phyloP scores from a whole-genome alignment of 1,140 invertebrate genomes.

The Cydia fagiglandana region DNA sequence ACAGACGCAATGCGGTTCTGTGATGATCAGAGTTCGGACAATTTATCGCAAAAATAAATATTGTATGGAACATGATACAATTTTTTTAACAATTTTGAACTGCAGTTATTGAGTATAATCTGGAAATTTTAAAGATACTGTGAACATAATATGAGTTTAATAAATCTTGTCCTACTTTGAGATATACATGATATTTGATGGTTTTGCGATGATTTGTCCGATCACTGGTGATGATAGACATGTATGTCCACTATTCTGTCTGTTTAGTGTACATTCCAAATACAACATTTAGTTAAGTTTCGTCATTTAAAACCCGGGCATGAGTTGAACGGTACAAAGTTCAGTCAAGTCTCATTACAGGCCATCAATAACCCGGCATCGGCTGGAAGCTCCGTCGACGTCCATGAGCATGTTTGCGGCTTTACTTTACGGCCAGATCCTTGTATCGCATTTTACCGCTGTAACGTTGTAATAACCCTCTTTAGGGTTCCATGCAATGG shows the following conservation, averaged over 20 bases:
- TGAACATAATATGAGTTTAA: too few species aligned
- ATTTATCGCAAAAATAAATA: too few species aligned
- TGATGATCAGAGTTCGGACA: too few species aligned
- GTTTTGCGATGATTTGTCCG: too few species aligned
- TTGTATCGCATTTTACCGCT: constrained; percentile 38
- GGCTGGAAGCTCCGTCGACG: constrained; percentile 39
- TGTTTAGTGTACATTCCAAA: background rate
- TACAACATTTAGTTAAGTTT: constrained; percentile 4
- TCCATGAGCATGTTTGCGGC: constrained; percentile 38
- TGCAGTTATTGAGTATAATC: too few species aligned
- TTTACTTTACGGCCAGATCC: constrained; percentile 39
- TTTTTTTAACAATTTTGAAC: too few species aligned
- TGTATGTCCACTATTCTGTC: background rate
- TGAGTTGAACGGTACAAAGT: constrained; percentile 33
- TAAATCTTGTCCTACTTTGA: too few species aligned
- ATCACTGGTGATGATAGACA: background rate
- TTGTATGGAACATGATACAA: too few species aligned
- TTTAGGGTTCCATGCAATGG: constrained; percentile 11
- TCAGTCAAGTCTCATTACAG: constrained; percentile 43
- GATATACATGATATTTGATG: too few species aligned
- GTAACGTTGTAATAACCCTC: constrained; percentile 45
- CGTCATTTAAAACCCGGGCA: constrained; percentile 4
- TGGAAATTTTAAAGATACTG: too few species aligned
- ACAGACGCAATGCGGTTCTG: background rate
- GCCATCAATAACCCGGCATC: constrained; percentile 48